These are phyloP conservation scores for Lasioglossum leucozonium DNA, from an alignment of 2,888 invertebrate species.

Conservation along the genomic window DNA sequence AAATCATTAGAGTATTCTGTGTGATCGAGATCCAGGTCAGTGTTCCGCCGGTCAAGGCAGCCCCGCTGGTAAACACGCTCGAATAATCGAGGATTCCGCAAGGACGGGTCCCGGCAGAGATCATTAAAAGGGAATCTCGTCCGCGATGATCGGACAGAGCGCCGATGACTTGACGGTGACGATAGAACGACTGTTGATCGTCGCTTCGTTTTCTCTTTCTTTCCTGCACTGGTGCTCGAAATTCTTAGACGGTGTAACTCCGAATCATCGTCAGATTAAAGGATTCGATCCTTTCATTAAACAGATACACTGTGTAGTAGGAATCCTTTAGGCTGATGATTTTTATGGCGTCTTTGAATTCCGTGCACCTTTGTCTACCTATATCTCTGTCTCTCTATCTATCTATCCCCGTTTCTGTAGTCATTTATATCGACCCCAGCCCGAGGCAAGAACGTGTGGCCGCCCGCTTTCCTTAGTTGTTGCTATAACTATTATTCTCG, in stretches of 20 bases:
- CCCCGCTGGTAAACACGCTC: constrained; percentile 18
- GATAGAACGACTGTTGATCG: constrained; percentile 33
- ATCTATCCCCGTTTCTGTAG: constrained; percentile 8
- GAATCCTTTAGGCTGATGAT: not conserved
- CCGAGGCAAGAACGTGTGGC: constrained; percentile 46
- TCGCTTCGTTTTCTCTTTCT: constrained; percentile 25
- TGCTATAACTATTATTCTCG: constrained; percentile 62
- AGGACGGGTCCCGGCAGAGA: not conserved
- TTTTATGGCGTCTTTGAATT: not conserved
- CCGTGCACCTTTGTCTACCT: not conserved
- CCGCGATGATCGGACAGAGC: not conserved
- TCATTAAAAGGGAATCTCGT: constrained; percentile 10
- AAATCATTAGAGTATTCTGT: not conserved
- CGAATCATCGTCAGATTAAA: not conserved
- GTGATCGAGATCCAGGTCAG: constrained; percentile 31
- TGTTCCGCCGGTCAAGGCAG: constrained; percentile 16
- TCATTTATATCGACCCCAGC: constrained; percentile 6
- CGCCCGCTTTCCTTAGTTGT: constrained; percentile 63
- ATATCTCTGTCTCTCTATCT: constrained; percentile 15
- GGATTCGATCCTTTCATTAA: not conserved
- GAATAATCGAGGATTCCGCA: constrained; percentile 31
- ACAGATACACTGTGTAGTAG: not conserved
- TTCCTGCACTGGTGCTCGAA: not conserved
- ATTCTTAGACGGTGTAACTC: not conserved
- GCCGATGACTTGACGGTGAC: constrained; percentile 9